Percentiles rank a stretch among this genome's conserved stretches.
phyloP scores from a whole-genome alignment of 2,888 invertebrate species.

The Chrysopilus asiliformis region DNA sequence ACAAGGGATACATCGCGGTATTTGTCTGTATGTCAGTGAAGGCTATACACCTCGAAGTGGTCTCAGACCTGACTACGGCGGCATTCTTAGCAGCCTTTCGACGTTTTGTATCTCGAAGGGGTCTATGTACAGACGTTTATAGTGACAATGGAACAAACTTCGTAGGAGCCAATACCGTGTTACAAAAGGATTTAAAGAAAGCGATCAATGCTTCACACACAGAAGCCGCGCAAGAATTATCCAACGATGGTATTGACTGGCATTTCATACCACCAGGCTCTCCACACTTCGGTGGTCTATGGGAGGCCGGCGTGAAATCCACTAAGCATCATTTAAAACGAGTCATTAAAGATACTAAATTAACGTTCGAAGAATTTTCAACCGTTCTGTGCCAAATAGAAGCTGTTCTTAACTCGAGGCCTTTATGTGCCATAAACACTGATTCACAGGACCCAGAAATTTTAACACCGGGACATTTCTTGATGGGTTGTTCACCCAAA shows the following conservation, averaged over 20 bases:
- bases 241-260: constrained; percentile 1
- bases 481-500: constrained; percentile 3
- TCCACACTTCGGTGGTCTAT: constrained; percentile 1
- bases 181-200: constrained; percentile 5
- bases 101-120: constrained; percentile 20
- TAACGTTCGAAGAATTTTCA: constrained; percentile 7
- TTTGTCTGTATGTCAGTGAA: constrained; percentile 19
- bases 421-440: neutral
- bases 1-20: constrained; percentile 18
- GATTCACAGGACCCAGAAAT: neutral
- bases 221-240: neutral
- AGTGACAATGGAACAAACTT: constrained; percentile 24
- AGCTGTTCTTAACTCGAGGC: constrained; percentile 4
- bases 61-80: constrained; percentile 14
- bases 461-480: constrained; percentile 5
- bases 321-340: constrained; percentile 1
- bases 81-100: constrained; percentile 19
- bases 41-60: constrained; percentile 13
- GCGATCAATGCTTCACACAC: neutral
- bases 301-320: constrained; percentile 5
- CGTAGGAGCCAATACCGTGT: constrained; percentile 17
- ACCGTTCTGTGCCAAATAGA: constrained; percentile 3
- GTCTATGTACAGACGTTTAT: constrained; percentile 17
- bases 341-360: neutral
- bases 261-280: neutral